Evolutionary conservation across 1,140 invertebrate genomes (phyloP), one percentile per base, ranked within the genome.

Genomic region (Drosophila punjabiensis): DNA sequence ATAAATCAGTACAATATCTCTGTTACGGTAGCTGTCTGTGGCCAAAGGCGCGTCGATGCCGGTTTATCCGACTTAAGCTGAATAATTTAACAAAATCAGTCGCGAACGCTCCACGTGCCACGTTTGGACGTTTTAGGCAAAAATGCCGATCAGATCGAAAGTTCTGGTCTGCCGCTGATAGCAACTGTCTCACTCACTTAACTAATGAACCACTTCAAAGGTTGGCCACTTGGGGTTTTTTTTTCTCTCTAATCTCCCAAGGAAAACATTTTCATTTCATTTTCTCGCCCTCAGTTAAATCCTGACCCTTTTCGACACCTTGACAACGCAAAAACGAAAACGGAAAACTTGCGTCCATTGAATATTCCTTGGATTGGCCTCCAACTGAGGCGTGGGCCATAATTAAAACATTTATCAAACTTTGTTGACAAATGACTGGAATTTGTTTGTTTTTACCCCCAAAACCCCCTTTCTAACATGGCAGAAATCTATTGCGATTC

Each of bases 371-470:
- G 37, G 32, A 30, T 62, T 66, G 37, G 30, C n/a, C 13, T 2
- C 48, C 63, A 32, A 41, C 47, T 41, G 58, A 35, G 63, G 37
- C 63, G 60, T 58, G 58, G 60, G 65, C 55, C 55, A 66, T 79
- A 79, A 79, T 79, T 79, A 79, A 79, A 79, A 79, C 77, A 79
- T 79, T 79, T 73, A 66, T 79, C 76, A 79, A 58, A 59, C 43
- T 73, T 69, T 79, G 77, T 73, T 79, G 77, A 79, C 68, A 79
- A 79, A 79, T 62, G 48, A 41, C 60, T 66, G 16, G 48, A 73
- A 52, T 60, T 79, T 79, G 76, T 67, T 77, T 77, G 55, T 55
- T 68, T 32, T 28, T 28, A 58, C 35, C 14, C 47, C 20, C 20
- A 14, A 24, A 24, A 24, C 24, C 24, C 24, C 24, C 24, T 3